Conservation (phyloP, 2,888 invertebrate species). For the Parnassius apollo region DNA sequence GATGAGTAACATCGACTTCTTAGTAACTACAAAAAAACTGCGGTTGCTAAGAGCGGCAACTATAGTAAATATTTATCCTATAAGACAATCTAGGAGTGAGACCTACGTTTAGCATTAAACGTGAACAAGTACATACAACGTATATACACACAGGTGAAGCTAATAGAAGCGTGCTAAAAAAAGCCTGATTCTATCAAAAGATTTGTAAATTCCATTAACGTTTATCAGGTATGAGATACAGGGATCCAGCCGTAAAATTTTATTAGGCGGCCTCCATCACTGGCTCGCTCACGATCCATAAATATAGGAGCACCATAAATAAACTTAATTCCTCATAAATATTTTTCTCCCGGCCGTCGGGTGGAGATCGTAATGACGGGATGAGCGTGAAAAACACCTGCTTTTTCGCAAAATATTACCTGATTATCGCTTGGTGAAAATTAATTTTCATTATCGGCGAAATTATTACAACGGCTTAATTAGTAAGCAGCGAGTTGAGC, state of each 20-base stretch:
- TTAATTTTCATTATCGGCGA: conserved; percentile 12
- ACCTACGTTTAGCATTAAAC: too few species aligned
- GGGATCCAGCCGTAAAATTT: conserved; percentile 20
- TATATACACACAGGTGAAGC: too few species aligned
- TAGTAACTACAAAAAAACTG: too few species aligned
- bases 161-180: background rate
- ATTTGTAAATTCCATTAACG: conserved; percentile 13
- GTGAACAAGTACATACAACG: too few species aligned
- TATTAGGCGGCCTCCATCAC: conserved; percentile 5
- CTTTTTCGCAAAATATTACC: conserved; percentile 17
- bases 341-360: conserved; percentile 31
- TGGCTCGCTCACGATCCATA: conserved; percentile 1
- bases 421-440: conserved; percentile 14
- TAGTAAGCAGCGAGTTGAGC: background rate
- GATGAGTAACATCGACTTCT: too few species aligned
- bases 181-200: background rate
- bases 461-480: conserved; percentile 9
- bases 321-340: conserved; percentile 39
- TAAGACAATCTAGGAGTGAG: too few species aligned
- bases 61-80: too few species aligned
- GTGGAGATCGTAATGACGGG: conserved; percentile 40
- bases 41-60: too few species aligned
- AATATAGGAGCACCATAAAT: conserved; percentile 31
- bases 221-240: conserved; percentile 12
- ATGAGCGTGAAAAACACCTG: conserved; percentile 33